Percentiles rank a stretch among this genome's conserved stretches.
phyloP scores from a whole-genome alignment of 1,140 invertebrate species.

The Mylabris phalerata region DNA sequence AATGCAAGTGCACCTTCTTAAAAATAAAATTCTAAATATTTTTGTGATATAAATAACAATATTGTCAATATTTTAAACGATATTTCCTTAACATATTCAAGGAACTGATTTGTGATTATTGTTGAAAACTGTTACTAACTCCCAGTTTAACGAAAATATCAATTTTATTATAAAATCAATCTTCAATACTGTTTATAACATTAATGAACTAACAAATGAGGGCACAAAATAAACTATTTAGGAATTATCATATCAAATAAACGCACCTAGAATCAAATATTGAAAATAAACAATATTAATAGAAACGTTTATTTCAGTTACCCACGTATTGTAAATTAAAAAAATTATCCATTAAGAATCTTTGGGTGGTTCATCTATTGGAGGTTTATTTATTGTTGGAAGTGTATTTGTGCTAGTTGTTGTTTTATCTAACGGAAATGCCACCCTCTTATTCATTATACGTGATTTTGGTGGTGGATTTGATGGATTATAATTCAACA shows the following conservation, averaged over 20 bases:
- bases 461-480: slow-evolving; percentile 36
- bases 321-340: background rate
- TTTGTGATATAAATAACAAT: too few relatives aligned
- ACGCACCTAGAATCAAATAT: too few relatives aligned
- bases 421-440: slow-evolving; percentile 28
- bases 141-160: too few relatives aligned
- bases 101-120: too few relatives aligned
- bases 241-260: too few relatives aligned
- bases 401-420: background rate
- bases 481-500: slow-evolving; percentile 28
- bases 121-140: too few relatives aligned
- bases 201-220: too few relatives aligned
- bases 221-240: too few relatives aligned
- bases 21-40: slow-evolving; percentile 36
- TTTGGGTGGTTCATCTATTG: slow-evolving; percentile 7
- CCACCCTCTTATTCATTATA: slow-evolving; percentile 35
- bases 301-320: background rate
- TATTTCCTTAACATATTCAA: too few relatives aligned
- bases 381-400: background rate
- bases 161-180: too few relatives aligned
- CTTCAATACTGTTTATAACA: too few relatives aligned
- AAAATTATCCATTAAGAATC: slow-evolving; percentile 1
- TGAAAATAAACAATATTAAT: background rate
- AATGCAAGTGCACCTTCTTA: slow-evolving; percentile 38
- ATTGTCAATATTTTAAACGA: too few relatives aligned